These are phyloP conservation scores for Carapus acus DNA, from an alignment of 2,797 vertebrate genomes.

Conservation along the genomic window DNA sequence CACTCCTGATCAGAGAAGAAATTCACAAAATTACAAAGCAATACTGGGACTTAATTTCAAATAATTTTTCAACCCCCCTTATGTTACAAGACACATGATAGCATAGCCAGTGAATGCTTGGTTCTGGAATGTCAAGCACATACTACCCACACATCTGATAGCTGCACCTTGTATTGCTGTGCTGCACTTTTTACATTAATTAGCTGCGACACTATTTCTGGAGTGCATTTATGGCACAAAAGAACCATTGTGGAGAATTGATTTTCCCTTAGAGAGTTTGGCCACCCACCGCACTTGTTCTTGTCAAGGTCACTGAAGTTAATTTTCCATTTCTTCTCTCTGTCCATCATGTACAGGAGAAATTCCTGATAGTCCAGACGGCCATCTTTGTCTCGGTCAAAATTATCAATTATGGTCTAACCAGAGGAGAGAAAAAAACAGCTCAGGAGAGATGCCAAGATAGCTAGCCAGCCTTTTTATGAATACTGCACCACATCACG, in stretches of 20 bases:
- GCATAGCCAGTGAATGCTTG: too few species aligned
- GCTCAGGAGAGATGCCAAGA: too few species aligned
- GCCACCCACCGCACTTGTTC: conserved; percentile 70
- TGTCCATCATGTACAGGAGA: conserved; percentile 72
- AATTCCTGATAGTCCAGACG: conserved; percentile 72
- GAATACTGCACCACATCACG: neutral
- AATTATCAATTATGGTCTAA: conserved; percentile 64
- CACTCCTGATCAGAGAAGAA: conserved; percentile 68
- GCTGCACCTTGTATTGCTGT: too few species aligned
- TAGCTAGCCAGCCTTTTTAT: neutral
- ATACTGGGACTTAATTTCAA: conserved; percentile 10
- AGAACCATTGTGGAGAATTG: too few species aligned
- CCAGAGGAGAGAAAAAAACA: neutral
- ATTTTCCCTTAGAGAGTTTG: neutral
- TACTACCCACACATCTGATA: too few species aligned
- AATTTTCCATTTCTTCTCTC: conserved; percentile 75
- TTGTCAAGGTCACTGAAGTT: conserved; percentile 73
- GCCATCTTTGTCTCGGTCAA: conserved; percentile 69
- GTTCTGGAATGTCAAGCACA: too few species aligned
- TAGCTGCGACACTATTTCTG: too few species aligned
- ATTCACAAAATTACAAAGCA: conserved; percentile 59
- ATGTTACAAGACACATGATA: neutral
- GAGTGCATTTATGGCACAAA: too few species aligned
- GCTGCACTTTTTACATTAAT: too few species aligned
- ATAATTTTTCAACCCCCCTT: neutral